Evolutionary conservation across 2,797 vertebrate species (phyloP).

Genomic region (Gorsachius magnificus): DNA sequence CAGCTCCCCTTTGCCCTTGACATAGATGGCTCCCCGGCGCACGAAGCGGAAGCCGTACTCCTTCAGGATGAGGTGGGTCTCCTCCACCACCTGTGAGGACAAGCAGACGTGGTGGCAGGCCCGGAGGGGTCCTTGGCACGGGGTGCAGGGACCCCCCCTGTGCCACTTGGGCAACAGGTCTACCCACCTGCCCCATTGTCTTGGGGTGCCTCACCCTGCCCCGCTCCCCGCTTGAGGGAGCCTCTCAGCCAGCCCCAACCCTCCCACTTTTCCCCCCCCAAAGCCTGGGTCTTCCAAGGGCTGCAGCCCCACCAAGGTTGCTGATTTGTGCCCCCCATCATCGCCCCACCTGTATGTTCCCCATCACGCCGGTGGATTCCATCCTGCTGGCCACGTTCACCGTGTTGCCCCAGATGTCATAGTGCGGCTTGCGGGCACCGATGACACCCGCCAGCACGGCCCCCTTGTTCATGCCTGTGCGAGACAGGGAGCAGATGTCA

Average conservation of each 20-base stretch:
- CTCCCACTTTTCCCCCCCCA: background rate
- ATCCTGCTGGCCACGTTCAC: conserved; percentile 97
- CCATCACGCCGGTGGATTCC: conserved; percentile 97
- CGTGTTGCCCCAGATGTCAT: conserved; percentile 97
- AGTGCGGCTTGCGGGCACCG: conserved; percentile 94
- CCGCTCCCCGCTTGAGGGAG: background rate
- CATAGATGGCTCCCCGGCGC: conserved; percentile 89
- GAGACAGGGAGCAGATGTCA: rapidly evolving
- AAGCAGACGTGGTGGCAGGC: background rate
- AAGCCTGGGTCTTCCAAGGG: background rate
- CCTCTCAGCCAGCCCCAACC: background rate
- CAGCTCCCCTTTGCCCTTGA: conserved; percentile 96
- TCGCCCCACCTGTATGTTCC: conserved; percentile 90
- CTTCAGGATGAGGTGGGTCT: conserved; percentile 88
- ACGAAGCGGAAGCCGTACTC: conserved; percentile 93
- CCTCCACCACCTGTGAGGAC: conserved; percentile 88
- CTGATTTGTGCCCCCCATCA: background rate
- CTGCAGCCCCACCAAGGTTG: background rate
- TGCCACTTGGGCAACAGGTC: background rate
- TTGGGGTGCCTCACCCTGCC: background rate
- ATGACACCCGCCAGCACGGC: conserved; percentile 93
- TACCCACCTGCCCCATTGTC: background rate
- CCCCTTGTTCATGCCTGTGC: conserved; percentile 92
- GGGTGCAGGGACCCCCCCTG: rapidly evolving
- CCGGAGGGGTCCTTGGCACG: background rate